A percentile compares a stretch with the other conserved stretches of the same genome.
Conservation (phyloP, 2,113 vertebrate genomes). For the Amazona guildingii region DNA sequence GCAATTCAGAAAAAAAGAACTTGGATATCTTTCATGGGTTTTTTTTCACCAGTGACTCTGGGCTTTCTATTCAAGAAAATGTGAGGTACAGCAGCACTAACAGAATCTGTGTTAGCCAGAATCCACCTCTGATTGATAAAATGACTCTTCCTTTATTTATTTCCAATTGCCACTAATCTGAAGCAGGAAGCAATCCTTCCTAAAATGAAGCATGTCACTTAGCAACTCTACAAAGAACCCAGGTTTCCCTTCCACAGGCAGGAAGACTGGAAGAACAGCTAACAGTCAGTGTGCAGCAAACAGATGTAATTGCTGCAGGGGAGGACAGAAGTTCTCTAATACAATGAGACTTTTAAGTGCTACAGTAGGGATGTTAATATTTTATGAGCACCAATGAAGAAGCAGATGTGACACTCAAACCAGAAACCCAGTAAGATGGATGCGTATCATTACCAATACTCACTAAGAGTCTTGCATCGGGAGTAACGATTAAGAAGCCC, state of each 20-base stretch:
- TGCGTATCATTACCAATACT: neutral
- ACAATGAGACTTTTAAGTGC: conserved; percentile 42
- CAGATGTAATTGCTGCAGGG: conserved; percentile 28
- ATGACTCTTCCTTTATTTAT: neutral
- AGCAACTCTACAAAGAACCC: neutral
- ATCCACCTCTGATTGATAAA: neutral
- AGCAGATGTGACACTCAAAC: conserved; percentile 17
- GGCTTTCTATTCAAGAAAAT: neutral
- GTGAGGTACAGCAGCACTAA: neutral
- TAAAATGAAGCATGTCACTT: neutral
- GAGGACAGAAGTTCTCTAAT: conserved; percentile 47
- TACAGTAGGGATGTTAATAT: conserved; percentile 54
- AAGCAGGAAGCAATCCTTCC: neutral
- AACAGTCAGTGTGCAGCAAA: neutral
- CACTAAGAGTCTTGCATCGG: neutral
- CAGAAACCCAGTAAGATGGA: neutral
- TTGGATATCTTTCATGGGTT: neutral
- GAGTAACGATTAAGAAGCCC: neutral
- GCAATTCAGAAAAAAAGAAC: neutral
- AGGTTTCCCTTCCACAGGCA: neutral
- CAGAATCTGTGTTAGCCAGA: neutral
- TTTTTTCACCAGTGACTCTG: neutral
- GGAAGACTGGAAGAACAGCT: neutral
- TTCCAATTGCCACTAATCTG: neutral
- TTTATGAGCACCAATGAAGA: conserved; percentile 28